A percentile compares a stretch with the other conserved stretches of the same genome.
Conservation (phyloP, 2,888 invertebrate genomes). For the Seira ritae region DNA sequence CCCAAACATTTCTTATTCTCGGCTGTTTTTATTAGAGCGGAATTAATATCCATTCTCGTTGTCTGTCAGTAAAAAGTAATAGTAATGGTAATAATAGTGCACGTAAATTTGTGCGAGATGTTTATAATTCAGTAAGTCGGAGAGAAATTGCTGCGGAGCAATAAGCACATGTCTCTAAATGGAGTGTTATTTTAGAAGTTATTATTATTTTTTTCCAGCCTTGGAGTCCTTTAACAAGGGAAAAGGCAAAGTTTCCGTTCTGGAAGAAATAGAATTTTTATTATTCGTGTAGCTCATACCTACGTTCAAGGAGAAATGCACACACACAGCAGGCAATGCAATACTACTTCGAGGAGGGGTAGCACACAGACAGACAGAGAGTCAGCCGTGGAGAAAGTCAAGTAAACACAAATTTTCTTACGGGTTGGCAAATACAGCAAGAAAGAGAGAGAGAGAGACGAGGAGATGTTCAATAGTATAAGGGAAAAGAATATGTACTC, state of each 20-base stretch:
- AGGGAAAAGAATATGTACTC: too few species aligned
- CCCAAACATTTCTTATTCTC: not conserved
- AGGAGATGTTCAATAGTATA: too few species aligned
- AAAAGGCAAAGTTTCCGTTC: too few species aligned
- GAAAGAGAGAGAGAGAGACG: constrained; percentile 14
- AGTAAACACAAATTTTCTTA: constrained; percentile 16
- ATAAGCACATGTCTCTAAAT: not conserved
- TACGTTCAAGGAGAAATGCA: too few species aligned
- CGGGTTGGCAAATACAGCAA: not conserved
- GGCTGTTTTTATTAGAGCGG: constrained; percentile 40
- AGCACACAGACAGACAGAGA: too few species aligned
- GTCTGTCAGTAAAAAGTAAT: constrained; percentile 30
- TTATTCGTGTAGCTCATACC: too few species aligned
- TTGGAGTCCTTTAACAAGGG: too few species aligned
- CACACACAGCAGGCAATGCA: too few species aligned
- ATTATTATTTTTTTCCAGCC: too few species aligned
- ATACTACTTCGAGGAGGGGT: too few species aligned
- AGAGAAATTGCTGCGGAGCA: constrained; percentile 15
- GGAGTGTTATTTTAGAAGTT: too few species aligned
- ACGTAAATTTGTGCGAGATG: constrained; percentile 33
- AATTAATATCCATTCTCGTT: constrained; percentile 48
- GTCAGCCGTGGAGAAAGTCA: constrained; percentile 14
- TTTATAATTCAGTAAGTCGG: constrained; percentile 35
- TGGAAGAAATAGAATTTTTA: too few species aligned
- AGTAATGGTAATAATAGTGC: constrained; percentile 29